Percentiles rank a stretch among this genome's conserved stretches.
Evolutionary conservation across 2,113 vertebrate species (phyloP).

Genomic region (Amphiprion percula): DNA sequence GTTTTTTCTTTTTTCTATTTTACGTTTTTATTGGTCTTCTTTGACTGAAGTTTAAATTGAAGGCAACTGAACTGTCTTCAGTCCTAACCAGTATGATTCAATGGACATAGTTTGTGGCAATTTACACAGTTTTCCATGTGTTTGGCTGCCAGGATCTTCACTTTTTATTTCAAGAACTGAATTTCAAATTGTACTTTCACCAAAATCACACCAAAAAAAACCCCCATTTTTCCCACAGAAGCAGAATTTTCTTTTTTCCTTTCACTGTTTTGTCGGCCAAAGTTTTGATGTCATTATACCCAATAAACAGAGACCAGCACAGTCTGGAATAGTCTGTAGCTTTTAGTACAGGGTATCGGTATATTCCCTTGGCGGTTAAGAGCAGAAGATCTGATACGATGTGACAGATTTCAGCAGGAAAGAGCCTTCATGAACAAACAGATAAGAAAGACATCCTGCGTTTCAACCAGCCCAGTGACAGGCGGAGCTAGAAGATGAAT

Average conservation of each 20-base stretch:
- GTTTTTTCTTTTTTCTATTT: not conserved
- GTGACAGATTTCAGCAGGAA: conserved; percentile 21
- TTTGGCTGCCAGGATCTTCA: too few relatives aligned
- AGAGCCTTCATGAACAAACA: conserved; percentile 4
- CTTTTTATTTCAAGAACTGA: too few relatives aligned
- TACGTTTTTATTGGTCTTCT: too few relatives aligned
- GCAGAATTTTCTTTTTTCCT: too few relatives aligned
- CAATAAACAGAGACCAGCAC: not conserved
- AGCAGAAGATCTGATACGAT: conserved; percentile 1
- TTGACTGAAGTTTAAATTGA: not conserved
- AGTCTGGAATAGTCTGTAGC: not conserved
- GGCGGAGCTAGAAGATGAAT: conserved; percentile 21
- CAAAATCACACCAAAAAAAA: too few relatives aligned
- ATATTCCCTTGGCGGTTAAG: not conserved
- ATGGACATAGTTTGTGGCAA: not conserved
- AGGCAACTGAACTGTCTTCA: not conserved
- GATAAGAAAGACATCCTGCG: conserved; percentile 12
- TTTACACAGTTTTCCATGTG: too few relatives aligned
- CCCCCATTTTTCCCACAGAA: too few relatives aligned
- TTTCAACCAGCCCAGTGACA: conserved; percentile 6
- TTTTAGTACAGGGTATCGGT: not conserved
- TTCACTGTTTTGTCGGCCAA: not conserved
- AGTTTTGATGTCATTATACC: not conserved
- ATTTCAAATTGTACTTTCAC: too few relatives aligned
- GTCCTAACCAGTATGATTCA: not conserved